Evolutionary conservation across 2,113 vertebrate genomes (phyloP).

Genomic region (Shinisaurus crocodilurus): DNA sequence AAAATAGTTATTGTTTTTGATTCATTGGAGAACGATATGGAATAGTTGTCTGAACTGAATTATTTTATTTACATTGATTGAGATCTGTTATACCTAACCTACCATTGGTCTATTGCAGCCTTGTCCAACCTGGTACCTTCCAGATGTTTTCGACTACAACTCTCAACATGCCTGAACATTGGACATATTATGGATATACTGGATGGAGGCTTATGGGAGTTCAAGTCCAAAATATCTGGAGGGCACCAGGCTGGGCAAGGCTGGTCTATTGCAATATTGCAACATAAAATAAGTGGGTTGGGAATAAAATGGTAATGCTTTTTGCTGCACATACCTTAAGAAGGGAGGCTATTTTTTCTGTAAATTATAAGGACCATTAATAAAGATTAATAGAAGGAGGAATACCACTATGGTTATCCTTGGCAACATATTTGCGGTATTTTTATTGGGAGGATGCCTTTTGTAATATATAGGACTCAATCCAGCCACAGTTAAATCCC

Average conservation of each 20-base stretch:
- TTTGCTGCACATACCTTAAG: not conserved
- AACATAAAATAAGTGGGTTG: not conserved
- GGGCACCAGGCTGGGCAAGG: too few relatives aligned
- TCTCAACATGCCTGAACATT: too few relatives aligned
- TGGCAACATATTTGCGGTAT: not conserved
- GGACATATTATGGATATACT: too few relatives aligned
- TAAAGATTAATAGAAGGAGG: not conserved
- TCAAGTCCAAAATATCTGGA: too few relatives aligned
- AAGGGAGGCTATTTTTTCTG: not conserved
- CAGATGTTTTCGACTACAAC: too few relatives aligned
- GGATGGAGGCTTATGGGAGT: too few relatives aligned
- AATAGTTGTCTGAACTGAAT: too few relatives aligned
- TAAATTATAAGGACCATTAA: not conserved
- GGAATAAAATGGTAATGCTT: not conserved
- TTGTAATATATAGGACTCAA: not conserved
- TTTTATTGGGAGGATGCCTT: not conserved
- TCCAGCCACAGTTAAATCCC: not conserved
- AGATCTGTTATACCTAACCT: not conserved
- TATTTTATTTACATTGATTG: not conserved
- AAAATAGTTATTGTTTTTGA: not conserved
- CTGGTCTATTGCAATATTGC: not conserved
- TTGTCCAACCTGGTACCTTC: too few relatives aligned
- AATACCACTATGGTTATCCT: not conserved
- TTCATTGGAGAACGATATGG: not conserved
- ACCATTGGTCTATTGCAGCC: not conserved